phyloP scores from a whole-genome alignment of 2,113 vertebrate species.

The Neodontobutis hainanensis region DNA sequence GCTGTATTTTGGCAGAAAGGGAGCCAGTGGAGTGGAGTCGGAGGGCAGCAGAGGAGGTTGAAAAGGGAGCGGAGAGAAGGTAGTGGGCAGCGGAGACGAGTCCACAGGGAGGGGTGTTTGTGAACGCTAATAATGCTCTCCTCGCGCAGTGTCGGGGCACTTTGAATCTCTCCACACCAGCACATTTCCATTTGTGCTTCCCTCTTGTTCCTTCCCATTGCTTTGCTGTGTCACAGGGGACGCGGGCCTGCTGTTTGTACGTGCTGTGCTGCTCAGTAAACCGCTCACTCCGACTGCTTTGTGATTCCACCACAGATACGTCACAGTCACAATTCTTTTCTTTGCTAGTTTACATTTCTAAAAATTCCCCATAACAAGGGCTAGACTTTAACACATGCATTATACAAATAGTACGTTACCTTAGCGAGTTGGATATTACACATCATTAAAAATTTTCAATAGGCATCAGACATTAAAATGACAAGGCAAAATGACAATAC shows the following conservation, averaged over 20 bases:
- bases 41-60: conserved; percentile 24
- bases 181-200: neutral
- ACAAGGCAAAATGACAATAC: too few relatives aligned
- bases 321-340: conserved; percentile 7
- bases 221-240: neutral
- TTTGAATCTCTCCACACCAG: neutral
- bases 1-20: conserved; percentile 23
- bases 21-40: conserved; percentile 25
- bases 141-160: neutral
- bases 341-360: conserved; percentile 29
- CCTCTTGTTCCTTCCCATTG: neutral
- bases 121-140: neutral
- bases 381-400: too few relatives aligned
- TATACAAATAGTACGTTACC: too few relatives aligned
- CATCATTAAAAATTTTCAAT: too few relatives aligned
- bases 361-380: conserved; percentile 4
- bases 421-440: too few relatives aligned
- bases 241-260: neutral
- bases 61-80: neutral
- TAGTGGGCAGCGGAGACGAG: neutral
- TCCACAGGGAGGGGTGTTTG: neutral
- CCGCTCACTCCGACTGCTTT: conserved; percentile 22
- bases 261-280: conserved; percentile 13
- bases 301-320: neutral
- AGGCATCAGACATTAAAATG: too few relatives aligned